phyloP scores from a whole-genome alignment of 2,797 vertebrate species.

The Sebastes taczanowskii region DNA sequence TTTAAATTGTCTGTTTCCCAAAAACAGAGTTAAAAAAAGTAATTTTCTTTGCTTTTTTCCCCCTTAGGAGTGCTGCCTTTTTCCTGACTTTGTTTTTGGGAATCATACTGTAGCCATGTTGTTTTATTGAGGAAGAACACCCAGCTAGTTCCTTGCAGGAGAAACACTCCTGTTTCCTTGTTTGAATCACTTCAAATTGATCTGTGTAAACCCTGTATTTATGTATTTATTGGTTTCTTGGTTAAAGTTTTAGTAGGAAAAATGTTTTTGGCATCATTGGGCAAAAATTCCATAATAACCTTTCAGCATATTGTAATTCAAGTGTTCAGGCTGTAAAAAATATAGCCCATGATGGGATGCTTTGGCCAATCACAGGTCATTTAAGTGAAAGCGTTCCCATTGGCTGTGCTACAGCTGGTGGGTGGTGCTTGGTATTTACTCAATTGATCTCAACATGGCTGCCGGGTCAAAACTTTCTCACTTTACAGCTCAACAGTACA shows the following conservation, averaged over 20 bases:
- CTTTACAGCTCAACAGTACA: too few species aligned
- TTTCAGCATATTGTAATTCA: too few species aligned
- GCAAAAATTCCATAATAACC: too few species aligned
- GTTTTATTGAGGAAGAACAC: background rate
- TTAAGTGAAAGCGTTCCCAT: accelerated
- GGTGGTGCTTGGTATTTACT: too few species aligned
- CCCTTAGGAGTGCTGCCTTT: background rate
- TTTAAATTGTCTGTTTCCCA: background rate
- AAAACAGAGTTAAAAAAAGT: too few species aligned
- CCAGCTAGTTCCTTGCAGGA: background rate
- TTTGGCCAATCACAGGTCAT: too few species aligned
- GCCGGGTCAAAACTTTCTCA: too few species aligned
- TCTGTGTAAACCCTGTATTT: background rate
- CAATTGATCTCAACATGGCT: too few species aligned
- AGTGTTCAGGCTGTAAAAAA: too few species aligned
- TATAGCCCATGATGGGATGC: too few species aligned
- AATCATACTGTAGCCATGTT: background rate
- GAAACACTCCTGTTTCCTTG: background rate
- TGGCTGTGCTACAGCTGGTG: too few species aligned
- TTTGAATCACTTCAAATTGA: background rate
- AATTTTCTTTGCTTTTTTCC: background rate
- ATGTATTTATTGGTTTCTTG: background rate
- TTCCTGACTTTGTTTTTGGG: background rate
- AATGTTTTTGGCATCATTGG: too few species aligned
- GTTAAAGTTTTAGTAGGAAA: accelerated